Conservation (phyloP, 2,113 vertebrate genomes). For the Dipodomys ordii region DNA sequence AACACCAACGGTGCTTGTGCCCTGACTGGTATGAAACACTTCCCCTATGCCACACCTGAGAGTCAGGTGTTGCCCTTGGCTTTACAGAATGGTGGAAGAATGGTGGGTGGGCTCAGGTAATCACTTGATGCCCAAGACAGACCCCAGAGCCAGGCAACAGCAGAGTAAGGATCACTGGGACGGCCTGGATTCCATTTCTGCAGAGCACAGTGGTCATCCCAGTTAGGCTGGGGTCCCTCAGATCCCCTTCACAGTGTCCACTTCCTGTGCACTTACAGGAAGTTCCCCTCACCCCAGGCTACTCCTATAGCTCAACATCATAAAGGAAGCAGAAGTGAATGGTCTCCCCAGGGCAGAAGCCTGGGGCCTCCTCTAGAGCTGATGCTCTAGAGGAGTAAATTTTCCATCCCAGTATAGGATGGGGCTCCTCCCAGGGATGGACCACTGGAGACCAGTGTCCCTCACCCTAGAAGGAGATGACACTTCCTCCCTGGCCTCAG, state of each 20-base stretch:
- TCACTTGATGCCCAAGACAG: rapidly evolving
- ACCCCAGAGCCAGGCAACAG: neutral
- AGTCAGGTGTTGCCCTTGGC: neutral
- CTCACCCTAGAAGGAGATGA: neutral
- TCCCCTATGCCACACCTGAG: rapidly evolving
- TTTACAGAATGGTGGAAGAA: neutral
- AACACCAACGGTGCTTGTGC: too few relatives aligned
- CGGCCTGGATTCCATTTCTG: neutral
- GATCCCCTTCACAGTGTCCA: neutral
- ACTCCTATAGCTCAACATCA: neutral
- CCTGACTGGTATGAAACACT: neutral
- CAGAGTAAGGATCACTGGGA: neutral
- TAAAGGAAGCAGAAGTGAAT: neutral
- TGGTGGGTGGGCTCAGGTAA: neutral
- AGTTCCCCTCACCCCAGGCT: neutral
- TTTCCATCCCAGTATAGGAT: neutral
- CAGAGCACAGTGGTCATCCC: neutral
- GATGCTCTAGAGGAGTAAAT: neutral
- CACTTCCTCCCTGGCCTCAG: rapidly evolving
- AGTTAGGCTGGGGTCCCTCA: neutral
- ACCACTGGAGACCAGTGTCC: neutral
- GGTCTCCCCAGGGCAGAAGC: neutral
- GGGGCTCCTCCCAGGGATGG: rapidly evolving
- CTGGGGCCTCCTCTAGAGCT: neutral
- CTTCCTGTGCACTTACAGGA: neutral